These are phyloP conservation scores for Megastigmus dorsalis DNA, from an alignment of 2,888 invertebrate genomes.

Conservation along the genomic window DNA sequence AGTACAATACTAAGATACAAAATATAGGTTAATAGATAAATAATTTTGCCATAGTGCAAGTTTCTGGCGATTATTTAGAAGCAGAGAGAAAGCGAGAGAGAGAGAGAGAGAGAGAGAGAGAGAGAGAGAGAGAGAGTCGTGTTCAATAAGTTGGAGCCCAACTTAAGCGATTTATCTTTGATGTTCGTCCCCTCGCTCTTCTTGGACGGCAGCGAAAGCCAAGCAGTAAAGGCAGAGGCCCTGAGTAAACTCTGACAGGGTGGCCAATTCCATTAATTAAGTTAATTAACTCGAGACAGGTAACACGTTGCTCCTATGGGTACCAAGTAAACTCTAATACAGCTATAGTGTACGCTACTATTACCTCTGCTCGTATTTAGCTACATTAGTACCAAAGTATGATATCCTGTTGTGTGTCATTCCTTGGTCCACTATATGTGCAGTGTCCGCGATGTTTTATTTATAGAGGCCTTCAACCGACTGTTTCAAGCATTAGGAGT, in stretches of 20 bases:
- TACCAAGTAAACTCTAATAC: slow-evolving; percentile 62
- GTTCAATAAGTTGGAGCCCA: slow-evolving; percentile 59
- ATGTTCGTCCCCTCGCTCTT: slow-evolving; percentile 58
- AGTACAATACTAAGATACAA: too few relatives aligned
- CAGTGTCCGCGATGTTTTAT: too few relatives aligned
- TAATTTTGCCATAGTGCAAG: too few relatives aligned
- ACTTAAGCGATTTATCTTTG: slow-evolving; percentile 70
- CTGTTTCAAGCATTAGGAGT: too few relatives aligned
- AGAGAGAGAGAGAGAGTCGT: slow-evolving; percentile 48
- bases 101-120: too few relatives aligned
- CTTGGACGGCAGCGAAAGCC: slow-evolving; percentile 27
- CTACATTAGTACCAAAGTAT: slow-evolving; percentile 17
- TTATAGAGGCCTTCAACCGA: too few relatives aligned
- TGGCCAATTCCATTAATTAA: slow-evolving; percentile 69
- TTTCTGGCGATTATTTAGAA: too few relatives aligned
- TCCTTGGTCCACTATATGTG: too few relatives aligned
- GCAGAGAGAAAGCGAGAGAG: too few relatives aligned
- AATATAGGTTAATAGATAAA: too few relatives aligned
- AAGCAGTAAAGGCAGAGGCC: slow-evolving; percentile 30
- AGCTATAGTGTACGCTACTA: slow-evolving; percentile 18
- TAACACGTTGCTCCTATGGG: slow-evolving; percentile 64
- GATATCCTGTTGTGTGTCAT: too few relatives aligned
- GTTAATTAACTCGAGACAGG: slow-evolving; percentile 68
- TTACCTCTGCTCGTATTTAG: slow-evolving; percentile 2
- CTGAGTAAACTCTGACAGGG: slow-evolving; percentile 63